Base-by-base conservation (phyloP, 2,113 vertebrate genomes). In the Myrmecobius fasciatus region DNA sequence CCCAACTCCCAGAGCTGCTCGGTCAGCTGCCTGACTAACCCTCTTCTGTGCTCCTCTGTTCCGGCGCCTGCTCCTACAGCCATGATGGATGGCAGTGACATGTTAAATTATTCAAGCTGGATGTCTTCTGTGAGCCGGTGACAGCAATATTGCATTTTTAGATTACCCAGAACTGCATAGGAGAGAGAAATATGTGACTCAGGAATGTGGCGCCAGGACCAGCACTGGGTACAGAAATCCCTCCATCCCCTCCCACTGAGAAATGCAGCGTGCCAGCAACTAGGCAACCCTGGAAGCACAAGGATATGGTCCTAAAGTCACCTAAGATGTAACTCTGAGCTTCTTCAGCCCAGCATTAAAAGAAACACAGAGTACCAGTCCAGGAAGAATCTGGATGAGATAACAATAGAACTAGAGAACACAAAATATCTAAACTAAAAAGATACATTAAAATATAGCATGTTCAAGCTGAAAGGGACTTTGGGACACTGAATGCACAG, bases 51-150 rank as follows among this genome's bases (percentile, higher is more conserved):
- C 25, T 48, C 60, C 47, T 8, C 95, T 88, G 60, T 0, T 56
- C 60, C 17, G 97, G 96, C 90, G 96, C 97, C 96, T 88, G 36
- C 95, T 14, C 91, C 94, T 96, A 96, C 91, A 25, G 98, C 97
- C 0, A 25, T 98, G 98, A 99, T 98, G 98, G 98, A 99, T 99
- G 98, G 98, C 6, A 97, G 98, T 98, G 98, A 98, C 98, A 99
- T 94, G 98, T 98, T 98, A 98, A 98, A 98, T 99, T 99, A 98
- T 98, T 98, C 96, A 96, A 97, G 97, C 98, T 98, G 97, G 96
- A 67, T 98, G 98, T 99, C 98, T 98, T 98, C 93, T 53, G 98
- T 90, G 96, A 97, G 97, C 97, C 92, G 97, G 95, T 98, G 98
- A 99, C 98, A 98, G 98, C 90, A 53, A 98, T 98, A 98, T 97